Conservation (phyloP, 2,113 vertebrate species). For the Forbesichthys agassizii region DNA sequence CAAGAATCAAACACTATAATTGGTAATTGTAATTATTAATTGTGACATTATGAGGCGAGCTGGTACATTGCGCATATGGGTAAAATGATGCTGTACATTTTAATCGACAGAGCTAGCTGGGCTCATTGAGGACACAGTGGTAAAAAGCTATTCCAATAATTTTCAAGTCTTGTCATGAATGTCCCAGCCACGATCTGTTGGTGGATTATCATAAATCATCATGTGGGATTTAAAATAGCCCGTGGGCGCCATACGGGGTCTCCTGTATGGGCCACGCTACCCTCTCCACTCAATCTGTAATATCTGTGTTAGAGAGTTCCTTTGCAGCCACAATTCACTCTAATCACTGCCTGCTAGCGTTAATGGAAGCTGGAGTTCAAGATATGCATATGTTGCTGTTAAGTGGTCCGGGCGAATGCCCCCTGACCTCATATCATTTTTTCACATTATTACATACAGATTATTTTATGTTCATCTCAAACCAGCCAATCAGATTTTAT, state of each 20-base stretch:
- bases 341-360: slow-evolving; percentile 47
- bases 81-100: not conserved
- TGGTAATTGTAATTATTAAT: too few relatives aligned
- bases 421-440: slow-evolving; percentile 37
- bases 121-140: slow-evolving; percentile 1
- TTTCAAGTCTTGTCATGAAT: slow-evolving; percentile 12
- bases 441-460: slow-evolving; percentile 26
- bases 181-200: slow-evolving; percentile 15
- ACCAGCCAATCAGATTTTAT: slow-evolving; percentile 12
- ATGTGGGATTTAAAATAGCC: slow-evolving; percentile 49
- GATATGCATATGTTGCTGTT: slow-evolving; percentile 34
- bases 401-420: slow-evolving; percentile 35
- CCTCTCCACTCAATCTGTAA: slow-evolving; percentile 32
- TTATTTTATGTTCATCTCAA: slow-evolving; percentile 34
- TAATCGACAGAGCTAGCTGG: slow-evolving; percentile 19
- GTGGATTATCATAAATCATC: slow-evolving; percentile 44
- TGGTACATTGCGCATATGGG: not conserved
- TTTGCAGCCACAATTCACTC: slow-evolving; percentile 50
- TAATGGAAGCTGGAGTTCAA: slow-evolving; percentile 42
- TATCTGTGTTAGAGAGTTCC: slow-evolving; percentile 22
- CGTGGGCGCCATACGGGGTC: not conserved
- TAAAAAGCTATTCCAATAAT: slow-evolving; percentile 42
- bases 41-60: too few relatives aligned
- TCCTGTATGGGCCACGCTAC: slow-evolving; percentile 31
- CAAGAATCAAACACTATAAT: too few relatives aligned